Evolutionary conservation across 2,888 invertebrate genomes (phyloP), one percentile per base, ranked within the genome.

Genomic region (Apotomis capreana): DNA sequence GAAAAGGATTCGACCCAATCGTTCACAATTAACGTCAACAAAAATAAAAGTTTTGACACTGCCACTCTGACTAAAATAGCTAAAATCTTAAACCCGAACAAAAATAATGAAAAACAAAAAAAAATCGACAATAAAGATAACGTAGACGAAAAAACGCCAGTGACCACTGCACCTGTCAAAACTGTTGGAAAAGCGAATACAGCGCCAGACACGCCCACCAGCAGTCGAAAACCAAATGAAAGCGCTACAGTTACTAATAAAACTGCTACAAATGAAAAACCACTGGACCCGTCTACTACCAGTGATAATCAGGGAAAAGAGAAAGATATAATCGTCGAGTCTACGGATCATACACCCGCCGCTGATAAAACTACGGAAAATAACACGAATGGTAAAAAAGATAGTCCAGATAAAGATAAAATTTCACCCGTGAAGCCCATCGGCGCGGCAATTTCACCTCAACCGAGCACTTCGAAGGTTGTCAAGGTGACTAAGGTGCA

Each of bases 401-500:
- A 74, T 10, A 70, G 37, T 9, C 75, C 70, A 5, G 75, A 72
- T 54, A 68, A 67, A 44, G 76, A 74, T 46, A 74, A 71, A 68
- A 75, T 10, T 65, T 49, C 69, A 5, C 0, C 63, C n/a, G 75
- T 70, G 55, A 75, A 58, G 44, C 76, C 73, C 61, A 73, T 74
- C 64, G 76, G 26, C 26, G 26, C 26, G 26, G 26, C 26, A 26
- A 26, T 46, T 74, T 63, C 3, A 3, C 72, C 59, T 76, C 81
- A 4, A 80, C 40, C 63, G 52, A 26, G 65, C 37, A 49, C 9
- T 59, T 60, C 72, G 26, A 72, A 67, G 26, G 13, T 49, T 3
- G n/a, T 77, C 0, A 87, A 78, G 78, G n/a, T 79, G 8, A 65
- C 72, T 0, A 89, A 87, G 78, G 87, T 82, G 3, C 78, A 82